phyloP scores from a whole-genome alignment of 2,888 invertebrate species.

The Phortica okadai region DNA sequence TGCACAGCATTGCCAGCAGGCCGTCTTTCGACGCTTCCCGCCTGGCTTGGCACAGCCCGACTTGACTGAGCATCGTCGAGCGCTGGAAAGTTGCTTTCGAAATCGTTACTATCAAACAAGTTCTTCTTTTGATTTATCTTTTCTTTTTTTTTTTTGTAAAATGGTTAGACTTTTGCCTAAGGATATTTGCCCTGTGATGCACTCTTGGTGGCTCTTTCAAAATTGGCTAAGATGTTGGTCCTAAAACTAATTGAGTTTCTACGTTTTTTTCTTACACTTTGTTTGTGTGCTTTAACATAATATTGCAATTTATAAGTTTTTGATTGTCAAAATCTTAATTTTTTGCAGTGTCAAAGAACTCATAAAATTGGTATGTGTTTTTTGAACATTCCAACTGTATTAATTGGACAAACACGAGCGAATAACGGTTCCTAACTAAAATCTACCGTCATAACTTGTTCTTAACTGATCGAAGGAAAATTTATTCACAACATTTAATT shows the following conservation, averaged over 20 bases:
- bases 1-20: background rate
- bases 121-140: background rate
- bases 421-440: too few species aligned
- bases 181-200: too few species aligned
- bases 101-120: background rate
- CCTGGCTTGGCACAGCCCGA: background rate
- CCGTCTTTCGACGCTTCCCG: background rate
- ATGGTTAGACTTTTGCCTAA: too few species aligned
- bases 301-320: background rate
- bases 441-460: too few species aligned
- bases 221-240: too few species aligned
- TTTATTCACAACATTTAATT: too few species aligned
- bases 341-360: background rate
- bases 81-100: background rate
- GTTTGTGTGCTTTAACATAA: background rate
- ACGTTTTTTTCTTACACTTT: background rate
- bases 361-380: too few species aligned
- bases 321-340: background rate
- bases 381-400: too few species aligned
- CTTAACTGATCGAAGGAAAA: too few species aligned
- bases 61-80: background rate
- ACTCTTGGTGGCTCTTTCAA: too few species aligned
- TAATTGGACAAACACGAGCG: too few species aligned
- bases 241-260: background rate
- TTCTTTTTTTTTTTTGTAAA: background rate